Percentiles rank a stretch among this genome's conserved stretches.
Evolutionary conservation across 2,888 invertebrate genomes (phyloP).

Genomic region (Strigamia transsilvanica): DNA sequence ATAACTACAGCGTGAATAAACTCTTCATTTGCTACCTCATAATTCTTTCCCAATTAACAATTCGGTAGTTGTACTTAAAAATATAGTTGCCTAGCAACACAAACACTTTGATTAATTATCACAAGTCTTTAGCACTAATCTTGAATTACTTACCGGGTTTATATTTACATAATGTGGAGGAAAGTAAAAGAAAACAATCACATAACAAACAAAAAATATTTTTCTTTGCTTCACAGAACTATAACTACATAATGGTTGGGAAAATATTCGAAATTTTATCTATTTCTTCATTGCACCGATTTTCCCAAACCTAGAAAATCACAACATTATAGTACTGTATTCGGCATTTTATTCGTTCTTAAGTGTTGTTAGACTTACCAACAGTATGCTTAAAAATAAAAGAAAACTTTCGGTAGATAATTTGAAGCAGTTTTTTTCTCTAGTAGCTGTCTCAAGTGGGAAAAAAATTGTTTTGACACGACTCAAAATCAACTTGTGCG

Average conservation of each 20-base stretch:
- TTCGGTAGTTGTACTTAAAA: constrained; percentile 2
- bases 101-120: constrained; percentile 1
- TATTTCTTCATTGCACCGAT: not conserved
- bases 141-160: not conserved
- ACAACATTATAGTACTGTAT: not conserved
- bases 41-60: constrained; percentile 9
- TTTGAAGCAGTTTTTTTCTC: not conserved
- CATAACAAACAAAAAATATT: constrained; percentile 6
- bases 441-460: not conserved
- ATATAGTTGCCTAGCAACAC: constrained; percentile 7
- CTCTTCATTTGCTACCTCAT: constrained; percentile 35
- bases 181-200: constrained; percentile 5
- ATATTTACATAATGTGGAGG: not conserved
- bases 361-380: not conserved
- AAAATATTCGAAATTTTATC: not conserved
- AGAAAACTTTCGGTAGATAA: not conserved
- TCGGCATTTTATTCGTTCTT: not conserved
- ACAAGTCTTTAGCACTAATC: not conserved
- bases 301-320: not conserved
- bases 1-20: not conserved
- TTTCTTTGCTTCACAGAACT: not conserved
- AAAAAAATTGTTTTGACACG: constrained; percentile 27
- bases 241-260: constrained; percentile 18
- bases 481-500: not conserved
- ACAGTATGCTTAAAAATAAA: not conserved